Evolutionary conservation across 2,888 invertebrate species (phyloP).

Genomic region (Sinhomidia bicolor): DNA sequence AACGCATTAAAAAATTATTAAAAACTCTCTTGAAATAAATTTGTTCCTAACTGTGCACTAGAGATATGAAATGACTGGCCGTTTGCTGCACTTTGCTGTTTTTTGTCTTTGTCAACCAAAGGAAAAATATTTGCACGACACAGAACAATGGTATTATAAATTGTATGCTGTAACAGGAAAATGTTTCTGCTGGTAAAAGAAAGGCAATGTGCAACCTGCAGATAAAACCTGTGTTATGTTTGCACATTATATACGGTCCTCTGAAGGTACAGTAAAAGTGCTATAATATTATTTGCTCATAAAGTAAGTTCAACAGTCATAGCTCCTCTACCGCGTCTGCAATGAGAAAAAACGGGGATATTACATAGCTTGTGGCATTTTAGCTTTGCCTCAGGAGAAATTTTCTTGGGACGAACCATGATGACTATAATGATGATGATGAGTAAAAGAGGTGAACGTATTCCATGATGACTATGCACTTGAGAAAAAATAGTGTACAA

Average conservation of each 20-base stretch:
- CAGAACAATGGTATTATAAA: neutral
- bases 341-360: neutral
- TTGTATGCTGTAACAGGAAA: neutral
- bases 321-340: neutral
- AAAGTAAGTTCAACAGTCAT: neutral
- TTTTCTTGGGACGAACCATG: conserved; percentile 24
- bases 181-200: neutral
- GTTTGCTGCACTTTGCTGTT: neutral
- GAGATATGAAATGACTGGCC: too few species aligned
- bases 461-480: conserved; percentile 66
- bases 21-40: neutral
- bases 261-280: neutral
- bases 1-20: conserved; percentile 14
- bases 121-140: neutral
- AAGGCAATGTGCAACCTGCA: neutral
- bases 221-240: neutral
- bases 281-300: neutral
- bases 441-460: conserved; percentile 69
- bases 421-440: conserved; percentile 10
- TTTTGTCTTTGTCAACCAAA: conserved; percentile 13
- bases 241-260: neutral
- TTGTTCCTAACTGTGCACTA: neutral
- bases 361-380: conserved; percentile 46
- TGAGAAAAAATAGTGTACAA: conserved; percentile 31
- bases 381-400: conserved; percentile 50